Evolutionary conservation across 1,140 invertebrate species (phyloP).

Genomic region (Ylistrum balloti): DNA sequence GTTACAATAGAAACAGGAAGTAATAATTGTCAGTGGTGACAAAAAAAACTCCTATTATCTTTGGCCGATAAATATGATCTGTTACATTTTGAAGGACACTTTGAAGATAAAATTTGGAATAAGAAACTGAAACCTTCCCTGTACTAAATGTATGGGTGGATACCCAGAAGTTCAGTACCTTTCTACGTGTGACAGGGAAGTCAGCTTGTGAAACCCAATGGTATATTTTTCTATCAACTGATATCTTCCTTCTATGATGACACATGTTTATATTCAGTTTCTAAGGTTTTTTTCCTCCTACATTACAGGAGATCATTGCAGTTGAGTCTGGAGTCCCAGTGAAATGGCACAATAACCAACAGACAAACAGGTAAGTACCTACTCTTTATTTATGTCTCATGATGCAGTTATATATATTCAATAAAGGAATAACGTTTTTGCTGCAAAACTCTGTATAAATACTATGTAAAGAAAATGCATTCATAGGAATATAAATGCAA

Average conservation of each 20-base stretch:
- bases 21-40: neutral
- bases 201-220: neutral
- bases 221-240: neutral
- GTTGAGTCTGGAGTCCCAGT: neutral
- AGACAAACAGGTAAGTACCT: neutral
- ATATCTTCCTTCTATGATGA: neutral
- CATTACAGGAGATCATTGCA: neutral
- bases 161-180: neutral
- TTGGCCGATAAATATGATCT: too few relatives aligned
- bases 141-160: neutral
- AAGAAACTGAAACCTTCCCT: conserved; percentile 25
- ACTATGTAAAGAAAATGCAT: too few relatives aligned
- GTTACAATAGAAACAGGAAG: neutral
- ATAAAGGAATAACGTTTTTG: too few relatives aligned
- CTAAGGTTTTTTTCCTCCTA: neutral
- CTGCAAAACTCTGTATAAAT: too few relatives aligned
- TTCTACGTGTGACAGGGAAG: neutral
- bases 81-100: neutral
- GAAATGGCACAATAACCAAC: neutral
- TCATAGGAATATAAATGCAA: too few relatives aligned
- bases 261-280: neutral
- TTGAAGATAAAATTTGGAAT: neutral
- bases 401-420: too few relatives aligned
- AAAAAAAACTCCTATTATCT: neutral
- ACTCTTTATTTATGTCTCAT: neutral